Conservation (phyloP, 2,797 vertebrate species). For the Capromys pilorides region DNA sequence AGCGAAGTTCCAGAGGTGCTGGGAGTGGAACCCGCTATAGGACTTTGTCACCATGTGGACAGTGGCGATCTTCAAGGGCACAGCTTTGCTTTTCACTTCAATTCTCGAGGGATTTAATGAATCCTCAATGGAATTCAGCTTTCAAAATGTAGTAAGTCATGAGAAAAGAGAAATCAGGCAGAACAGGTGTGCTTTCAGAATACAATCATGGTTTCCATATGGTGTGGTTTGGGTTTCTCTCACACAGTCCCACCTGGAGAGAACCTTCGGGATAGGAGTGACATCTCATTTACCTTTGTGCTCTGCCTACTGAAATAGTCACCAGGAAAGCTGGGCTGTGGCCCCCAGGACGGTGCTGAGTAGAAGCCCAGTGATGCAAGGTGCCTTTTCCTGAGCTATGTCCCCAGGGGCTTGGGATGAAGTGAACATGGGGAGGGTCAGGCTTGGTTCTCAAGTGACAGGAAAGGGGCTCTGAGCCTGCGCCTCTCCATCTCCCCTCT, state of each 20-base stretch:
- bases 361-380: background rate
- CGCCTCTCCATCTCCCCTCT: background rate
- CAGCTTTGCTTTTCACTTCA: background rate
- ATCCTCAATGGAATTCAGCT: background rate
- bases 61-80: background rate
- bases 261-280: background rate
- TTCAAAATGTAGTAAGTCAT: slow-evolving; percentile 17
- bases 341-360: background rate
- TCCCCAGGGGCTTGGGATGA: no score
- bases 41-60: background rate
- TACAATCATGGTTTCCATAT: background rate
- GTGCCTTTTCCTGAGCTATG: background rate
- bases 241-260: background rate
- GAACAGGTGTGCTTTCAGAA: background rate
- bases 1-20: background rate
- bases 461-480: background rate
- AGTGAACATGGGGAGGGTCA: no score
- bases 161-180: background rate
- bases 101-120: no score
- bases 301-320: background rate
- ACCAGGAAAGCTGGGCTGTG: background rate
- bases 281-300: background rate
- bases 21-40: background rate
- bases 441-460: background rate
- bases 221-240: background rate